Evolutionary conservation across 1,140 invertebrate species (phyloP).

Genomic region (Euschistus heros): DNA sequence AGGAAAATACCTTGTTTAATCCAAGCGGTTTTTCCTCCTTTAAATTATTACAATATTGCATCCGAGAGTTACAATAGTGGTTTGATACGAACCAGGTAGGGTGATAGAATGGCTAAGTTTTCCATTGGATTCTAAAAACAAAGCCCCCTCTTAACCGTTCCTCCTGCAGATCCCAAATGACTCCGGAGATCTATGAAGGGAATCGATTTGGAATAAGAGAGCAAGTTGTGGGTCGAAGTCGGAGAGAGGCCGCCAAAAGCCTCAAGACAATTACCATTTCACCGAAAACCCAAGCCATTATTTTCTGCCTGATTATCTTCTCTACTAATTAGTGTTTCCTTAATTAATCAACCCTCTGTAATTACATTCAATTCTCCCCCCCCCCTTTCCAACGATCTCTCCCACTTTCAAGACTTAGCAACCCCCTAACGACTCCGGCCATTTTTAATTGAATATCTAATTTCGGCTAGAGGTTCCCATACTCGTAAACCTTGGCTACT

Average conservation of each 20-base stretch:
- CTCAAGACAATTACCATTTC: conserved; percentile 17
- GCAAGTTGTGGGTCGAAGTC: neutral
- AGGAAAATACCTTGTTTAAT: no score
- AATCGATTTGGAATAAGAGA: neutral
- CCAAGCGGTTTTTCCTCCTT: no score
- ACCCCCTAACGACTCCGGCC: conserved; percentile 14
- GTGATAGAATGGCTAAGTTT: no score
- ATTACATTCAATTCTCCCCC: conserved; percentile 21
- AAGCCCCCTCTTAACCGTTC: no score
- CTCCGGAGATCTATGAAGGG: no score
- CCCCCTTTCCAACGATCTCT: neutral
- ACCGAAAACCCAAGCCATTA: conserved; percentile 14
- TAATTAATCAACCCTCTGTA: conserved; percentile 23
- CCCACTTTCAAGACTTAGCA: conserved; percentile 1
- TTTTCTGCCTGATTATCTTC: conserved; percentile 17
- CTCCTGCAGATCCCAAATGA: no score
- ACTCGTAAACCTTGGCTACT: no score
- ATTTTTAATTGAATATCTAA: conserved; percentile 22
- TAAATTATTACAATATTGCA: no score
- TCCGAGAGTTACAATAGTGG: no score
- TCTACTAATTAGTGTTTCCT: conserved; percentile 19
- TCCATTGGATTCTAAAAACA: no score
- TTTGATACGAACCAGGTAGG: no score
- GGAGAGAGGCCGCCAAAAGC: neutral
- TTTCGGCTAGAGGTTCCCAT: neutral